These are phyloP conservation scores for Harlomillsia oculata DNA, from an alignment of 1,140 invertebrate genomes.

Conservation along the genomic window DNA sequence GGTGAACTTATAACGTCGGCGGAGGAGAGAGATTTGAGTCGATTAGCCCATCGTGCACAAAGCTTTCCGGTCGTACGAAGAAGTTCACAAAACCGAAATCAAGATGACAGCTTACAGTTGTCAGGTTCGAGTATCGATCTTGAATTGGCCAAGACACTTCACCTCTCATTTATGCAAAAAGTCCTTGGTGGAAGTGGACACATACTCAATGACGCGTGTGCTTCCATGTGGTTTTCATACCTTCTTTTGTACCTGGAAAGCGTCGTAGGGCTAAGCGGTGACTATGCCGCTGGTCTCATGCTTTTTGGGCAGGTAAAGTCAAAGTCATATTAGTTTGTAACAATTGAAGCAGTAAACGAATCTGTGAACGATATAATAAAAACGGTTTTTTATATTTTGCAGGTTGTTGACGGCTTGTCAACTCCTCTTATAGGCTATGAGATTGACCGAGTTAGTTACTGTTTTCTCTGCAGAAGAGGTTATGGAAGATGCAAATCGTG, in stretches of 20 bases:
- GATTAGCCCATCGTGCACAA: too few relatives aligned
- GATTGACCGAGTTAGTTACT: constrained; percentile 52
- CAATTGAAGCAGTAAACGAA: constrained; percentile 55
- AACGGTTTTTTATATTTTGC: not conserved
- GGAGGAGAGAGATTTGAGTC: too few relatives aligned
- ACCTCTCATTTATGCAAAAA: constrained; percentile 28
- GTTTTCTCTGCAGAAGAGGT: constrained; percentile 48
- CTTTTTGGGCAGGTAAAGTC: constrained; percentile 68
- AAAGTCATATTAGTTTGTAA: constrained; percentile 74
- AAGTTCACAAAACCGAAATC: too few relatives aligned
- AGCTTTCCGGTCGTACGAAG: too few relatives aligned
- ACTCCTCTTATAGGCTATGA: constrained; percentile 41
- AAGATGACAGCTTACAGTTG: too few relatives aligned
- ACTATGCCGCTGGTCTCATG: constrained; percentile 65
- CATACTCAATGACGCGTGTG: constrained; percentile 87
- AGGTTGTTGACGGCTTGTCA: constrained; percentile 18
- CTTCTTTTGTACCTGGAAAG: constrained; percentile 83
- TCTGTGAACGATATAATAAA: constrained; percentile 29
- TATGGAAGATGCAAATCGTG: constrained; percentile 83
- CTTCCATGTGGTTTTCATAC: constrained; percentile 96
- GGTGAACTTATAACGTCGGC: too few relatives aligned
- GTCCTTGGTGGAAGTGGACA: constrained; percentile 61
- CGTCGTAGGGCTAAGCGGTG: constrained; percentile 64
- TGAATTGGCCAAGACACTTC: too few relatives aligned
- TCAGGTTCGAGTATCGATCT: too few relatives aligned